phyloP scores from a whole-genome alignment of 1,140 invertebrate species.

The Geopemphigus sp. region DNA sequence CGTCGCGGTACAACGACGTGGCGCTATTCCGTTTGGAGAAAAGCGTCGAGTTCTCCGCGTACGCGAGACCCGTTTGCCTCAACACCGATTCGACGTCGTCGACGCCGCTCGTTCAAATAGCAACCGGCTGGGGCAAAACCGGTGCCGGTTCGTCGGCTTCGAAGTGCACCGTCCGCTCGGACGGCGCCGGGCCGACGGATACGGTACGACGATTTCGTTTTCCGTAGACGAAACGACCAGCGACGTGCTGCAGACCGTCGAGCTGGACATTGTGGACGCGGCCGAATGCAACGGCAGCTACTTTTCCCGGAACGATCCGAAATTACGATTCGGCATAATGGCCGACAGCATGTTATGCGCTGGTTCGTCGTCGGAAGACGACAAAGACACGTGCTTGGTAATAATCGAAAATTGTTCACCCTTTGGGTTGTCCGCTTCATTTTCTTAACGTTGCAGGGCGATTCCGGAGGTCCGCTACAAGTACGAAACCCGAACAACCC shows the following conservation, averaged over 20 bases:
- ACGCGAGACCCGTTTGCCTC: conserved; percentile 58
- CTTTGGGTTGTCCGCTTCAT: too few species aligned
- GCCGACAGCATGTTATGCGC: neutral
- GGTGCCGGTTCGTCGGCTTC: conserved; percentile 51
- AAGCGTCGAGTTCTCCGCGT: conserved; percentile 54
- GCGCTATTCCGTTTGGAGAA: conserved; percentile 58
- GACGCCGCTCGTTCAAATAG: conserved; percentile 54
- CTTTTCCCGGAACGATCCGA: too few species aligned
- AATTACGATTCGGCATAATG: neutral
- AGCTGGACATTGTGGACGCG: conserved; percentile 50
- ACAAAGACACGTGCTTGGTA: conserved; percentile 20
- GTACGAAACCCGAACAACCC: conserved; percentile 55
- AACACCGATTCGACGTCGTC: conserved; percentile 54
- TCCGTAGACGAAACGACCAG: conserved; percentile 46
- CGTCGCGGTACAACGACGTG: conserved; percentile 50
- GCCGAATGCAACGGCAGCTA: conserved; percentile 51
- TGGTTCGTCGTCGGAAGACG: neutral
- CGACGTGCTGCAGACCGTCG: conserved; percentile 52
- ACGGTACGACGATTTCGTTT: too few species aligned
- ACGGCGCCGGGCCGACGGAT: too few species aligned
- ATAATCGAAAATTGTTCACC: too few species aligned
- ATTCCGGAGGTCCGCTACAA: conserved; percentile 65
- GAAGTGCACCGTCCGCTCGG: too few species aligned
- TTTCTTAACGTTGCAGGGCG: too few species aligned
- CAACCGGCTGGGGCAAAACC: conserved; percentile 61